Percentiles rank a stretch among this genome's conserved stretches.
Conservation (phyloP, 2,113 vertebrate genomes). For the Microcebus lehilahytsara region DNA sequence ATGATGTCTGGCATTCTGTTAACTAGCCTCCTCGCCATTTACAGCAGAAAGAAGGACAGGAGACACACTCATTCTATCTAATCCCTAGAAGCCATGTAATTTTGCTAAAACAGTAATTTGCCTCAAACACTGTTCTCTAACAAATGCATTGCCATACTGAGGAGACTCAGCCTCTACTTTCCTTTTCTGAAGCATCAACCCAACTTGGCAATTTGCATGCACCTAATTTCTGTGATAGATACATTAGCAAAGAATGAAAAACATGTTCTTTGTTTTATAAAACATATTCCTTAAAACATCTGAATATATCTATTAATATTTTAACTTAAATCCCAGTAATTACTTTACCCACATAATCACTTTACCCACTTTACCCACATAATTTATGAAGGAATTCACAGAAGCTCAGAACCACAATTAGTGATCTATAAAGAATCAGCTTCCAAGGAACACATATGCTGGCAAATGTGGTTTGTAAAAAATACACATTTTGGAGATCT, state of each 20-base stretch:
- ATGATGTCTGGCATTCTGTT: conserved; percentile 62
- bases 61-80: not conserved
- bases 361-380: not conserved
- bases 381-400: conserved; percentile 7
- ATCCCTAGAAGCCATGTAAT: conserved; percentile 51
- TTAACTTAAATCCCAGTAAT: conserved; percentile 17
- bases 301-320: not conserved
- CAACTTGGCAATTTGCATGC: not conserved
- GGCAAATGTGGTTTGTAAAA: not conserved
- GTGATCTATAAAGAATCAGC: not conserved
- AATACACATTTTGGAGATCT: not conserved
- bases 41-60: conserved; percentile 28
- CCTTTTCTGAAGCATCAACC: conserved; percentile 34
- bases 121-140: conserved; percentile 25
- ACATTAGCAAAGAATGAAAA: not conserved
- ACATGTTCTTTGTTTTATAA: not conserved
- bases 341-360: conserved; percentile 3
- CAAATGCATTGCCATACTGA: not conserved
- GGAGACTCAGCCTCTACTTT: not conserved
- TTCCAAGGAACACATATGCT: not conserved
- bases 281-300: not conserved
- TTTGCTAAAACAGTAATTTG: conserved; percentile 1
- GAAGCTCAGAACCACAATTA: not conserved
- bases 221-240: not conserved
- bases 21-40: conserved; percentile 57